Base-by-base conservation (phyloP, 2,797 vertebrate species). In the Peromyscus melanophrys region DNA sequence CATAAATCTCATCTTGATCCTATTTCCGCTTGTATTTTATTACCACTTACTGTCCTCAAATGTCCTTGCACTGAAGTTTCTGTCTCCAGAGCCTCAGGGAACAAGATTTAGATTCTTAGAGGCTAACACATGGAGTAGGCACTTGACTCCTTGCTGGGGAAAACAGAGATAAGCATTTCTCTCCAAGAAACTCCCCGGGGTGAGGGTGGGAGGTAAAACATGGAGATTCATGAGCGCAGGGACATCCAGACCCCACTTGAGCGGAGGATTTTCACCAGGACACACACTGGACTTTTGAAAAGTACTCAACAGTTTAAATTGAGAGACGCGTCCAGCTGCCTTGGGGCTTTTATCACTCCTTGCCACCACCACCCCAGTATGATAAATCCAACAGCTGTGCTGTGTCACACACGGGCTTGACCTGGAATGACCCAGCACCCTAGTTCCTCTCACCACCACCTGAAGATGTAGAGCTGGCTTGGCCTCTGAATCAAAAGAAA, bases 81-180 rank as follows among this genome's bases (percentile, higher is more conserved):
- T 97, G 96, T 91, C 73, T 97, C 21, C 17, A 94, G 55, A 78
- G 40, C 34, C 76, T 59, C 87, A 76, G 82, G 86, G 65, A 95
- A 0, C 52, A 93, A 71, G 89, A 49, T 46, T 55, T 96, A 59
- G 94, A 92, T 97, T 94, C 81, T 87, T 97, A 97, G 52, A 97
- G 71, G 69, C 57, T 69, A 0, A 0, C 40, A 75, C 95, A 92
- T 63, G 96, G 83, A 88, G 90, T 82, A 77, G 55, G 75, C 8
- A 0, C 85, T 93, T 96, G 93, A 59, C 97, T 97, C 95, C 87
- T 86, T 43, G 71, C 86, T 90, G 55, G 75, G 6, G 27, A 96
- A 63, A 86, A 8, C 69, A 67, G n/a, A 55, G 27, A 69, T 52
- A 37, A 85, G 31, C 4, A 31, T 87, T 90, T 90, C 65, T 84